A percentile compares a stretch with the other conserved stretches of the same genome.
Evolutionary conservation across 2,113 vertebrate genomes (phyloP).

Genomic region (Emydocephalus ijimae): DNA sequence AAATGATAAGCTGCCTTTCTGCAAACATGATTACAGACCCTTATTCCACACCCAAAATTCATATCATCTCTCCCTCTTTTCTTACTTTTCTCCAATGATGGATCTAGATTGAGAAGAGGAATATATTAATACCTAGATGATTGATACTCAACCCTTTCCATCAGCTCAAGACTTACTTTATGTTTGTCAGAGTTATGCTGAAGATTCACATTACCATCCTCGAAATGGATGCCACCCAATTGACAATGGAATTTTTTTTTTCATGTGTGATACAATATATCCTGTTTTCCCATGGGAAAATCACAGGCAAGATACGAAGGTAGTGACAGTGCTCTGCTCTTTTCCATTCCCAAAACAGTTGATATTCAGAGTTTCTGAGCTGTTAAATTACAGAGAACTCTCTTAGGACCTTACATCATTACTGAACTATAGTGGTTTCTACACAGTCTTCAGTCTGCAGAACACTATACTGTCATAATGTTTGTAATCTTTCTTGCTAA

Average conservation of each 20-base stretch:
- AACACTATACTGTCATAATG: background rate
- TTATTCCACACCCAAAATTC: background rate
- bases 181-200: background rate
- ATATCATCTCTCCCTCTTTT: background rate
- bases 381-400: background rate
- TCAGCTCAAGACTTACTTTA: background rate
- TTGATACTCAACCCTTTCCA: background rate
- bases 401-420: background rate
- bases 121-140: background rate
- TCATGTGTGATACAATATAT: background rate
- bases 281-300: background rate
- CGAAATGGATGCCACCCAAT: background rate
- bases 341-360: background rate
- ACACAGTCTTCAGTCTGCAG: background rate
- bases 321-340: background rate
- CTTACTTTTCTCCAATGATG: conserved; percentile 33
- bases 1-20: conserved; percentile 29
- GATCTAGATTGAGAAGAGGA: background rate
- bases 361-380: background rate
- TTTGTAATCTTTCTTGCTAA: background rate
- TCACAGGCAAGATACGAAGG: background rate
- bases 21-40: background rate
- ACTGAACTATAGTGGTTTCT: background rate
- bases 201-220: background rate
- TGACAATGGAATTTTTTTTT: background rate